These are phyloP conservation scores for Araneus ventricosus DNA, from an alignment of 1,140 invertebrate species.

Conservation along the genomic window DNA sequence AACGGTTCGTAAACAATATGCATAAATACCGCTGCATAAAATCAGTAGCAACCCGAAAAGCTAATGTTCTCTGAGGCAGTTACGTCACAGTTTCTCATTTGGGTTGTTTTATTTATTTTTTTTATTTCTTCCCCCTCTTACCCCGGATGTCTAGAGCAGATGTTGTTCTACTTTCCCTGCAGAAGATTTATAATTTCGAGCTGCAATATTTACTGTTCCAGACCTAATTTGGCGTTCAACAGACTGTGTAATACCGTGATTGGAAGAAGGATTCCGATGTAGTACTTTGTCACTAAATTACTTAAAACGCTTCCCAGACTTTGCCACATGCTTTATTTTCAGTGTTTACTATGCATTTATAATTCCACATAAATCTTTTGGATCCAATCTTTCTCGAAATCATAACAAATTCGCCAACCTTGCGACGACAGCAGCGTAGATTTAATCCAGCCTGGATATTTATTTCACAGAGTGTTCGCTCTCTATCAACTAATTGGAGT, in stretches of 20 bases:
- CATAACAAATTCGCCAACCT: background rate
- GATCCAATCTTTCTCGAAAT: background rate
- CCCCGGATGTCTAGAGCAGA: conserved; percentile 34
- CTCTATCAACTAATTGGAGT: background rate
- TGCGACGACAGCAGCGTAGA: background rate
- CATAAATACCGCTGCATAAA: conserved; percentile 28
- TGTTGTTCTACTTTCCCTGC: background rate
- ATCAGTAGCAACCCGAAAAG: conserved; percentile 34
- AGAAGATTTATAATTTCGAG: conserved; percentile 44
- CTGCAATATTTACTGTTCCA: conserved; percentile 50
- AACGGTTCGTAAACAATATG: conserved; percentile 59
- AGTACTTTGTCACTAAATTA: background rate
- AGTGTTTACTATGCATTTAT: background rate
- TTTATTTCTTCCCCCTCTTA: background rate
- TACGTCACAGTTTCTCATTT: background rate
- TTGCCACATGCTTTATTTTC: background rate
- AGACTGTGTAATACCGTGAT: conserved; percentile 16
- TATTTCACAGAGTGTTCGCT: background rate
- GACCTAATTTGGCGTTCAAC: conserved; percentile 26
- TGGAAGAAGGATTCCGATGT: background rate
- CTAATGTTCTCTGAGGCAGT: conserved; percentile 21
- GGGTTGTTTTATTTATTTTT: conserved; percentile 10
- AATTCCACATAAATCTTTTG: background rate
- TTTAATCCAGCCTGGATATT: background rate
- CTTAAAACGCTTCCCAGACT: background rate